Conservation (phyloP, 2,888 invertebrate genomes). For the Biston stratarius region DNA sequence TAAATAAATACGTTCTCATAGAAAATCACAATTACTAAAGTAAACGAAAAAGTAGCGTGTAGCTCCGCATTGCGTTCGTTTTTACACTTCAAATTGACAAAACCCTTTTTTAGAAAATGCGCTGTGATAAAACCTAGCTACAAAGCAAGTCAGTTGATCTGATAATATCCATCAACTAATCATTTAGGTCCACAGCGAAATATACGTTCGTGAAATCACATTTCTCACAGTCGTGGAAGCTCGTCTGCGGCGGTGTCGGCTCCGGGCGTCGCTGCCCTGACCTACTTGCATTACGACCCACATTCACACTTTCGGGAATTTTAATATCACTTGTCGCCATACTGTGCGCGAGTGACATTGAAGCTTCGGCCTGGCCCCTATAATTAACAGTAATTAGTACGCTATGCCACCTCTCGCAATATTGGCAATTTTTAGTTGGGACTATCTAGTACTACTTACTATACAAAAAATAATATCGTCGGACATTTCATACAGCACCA, state of each 20-base stretch:
- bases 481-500: no score
- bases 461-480: no score
- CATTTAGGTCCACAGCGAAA: conserved; percentile 39
- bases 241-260: conserved; percentile 34
- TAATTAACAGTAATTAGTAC: conserved; percentile 27
- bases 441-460: no score
- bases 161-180: conserved; percentile 34
- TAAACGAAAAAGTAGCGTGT: background rate
- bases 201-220: conserved; percentile 37
- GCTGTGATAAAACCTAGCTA: background rate
- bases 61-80: background rate
- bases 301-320: conserved; percentile 59
- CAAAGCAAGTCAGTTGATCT: conserved; percentile 19
- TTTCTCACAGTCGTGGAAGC: conserved; percentile 30
- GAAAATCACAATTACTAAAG: no score
- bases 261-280: conserved; percentile 56
- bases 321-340: conserved; percentile 45
- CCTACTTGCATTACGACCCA: conserved; percentile 74
- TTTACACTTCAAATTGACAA: background rate
- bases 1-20: no score
- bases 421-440: background rate
- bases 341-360: conserved; percentile 37
- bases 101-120: background rate
- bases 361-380: conserved; percentile 15
- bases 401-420: conserved; percentile 27